These are phyloP conservation scores for Scyliorhinus canicula DNA, from an alignment of 2,797 vertebrate genomes.

Conservation along the genomic window DNA sequence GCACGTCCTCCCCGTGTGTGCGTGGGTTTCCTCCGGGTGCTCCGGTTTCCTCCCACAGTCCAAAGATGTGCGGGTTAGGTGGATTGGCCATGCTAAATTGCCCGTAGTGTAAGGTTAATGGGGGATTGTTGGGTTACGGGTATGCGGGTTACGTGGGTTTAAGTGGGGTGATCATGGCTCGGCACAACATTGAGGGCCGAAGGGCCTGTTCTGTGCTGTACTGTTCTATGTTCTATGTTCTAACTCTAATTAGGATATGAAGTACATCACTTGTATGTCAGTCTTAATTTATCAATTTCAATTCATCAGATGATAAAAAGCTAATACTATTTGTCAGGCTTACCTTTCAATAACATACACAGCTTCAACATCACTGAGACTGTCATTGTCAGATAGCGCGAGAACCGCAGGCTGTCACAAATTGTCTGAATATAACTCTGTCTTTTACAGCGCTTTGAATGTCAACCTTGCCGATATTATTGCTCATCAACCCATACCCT, in stretches of 20 bases:
- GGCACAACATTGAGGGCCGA: too few relatives aligned
- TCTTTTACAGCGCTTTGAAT: background rate
- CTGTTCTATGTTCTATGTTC: too few relatives aligned
- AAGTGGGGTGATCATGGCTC: too few relatives aligned
- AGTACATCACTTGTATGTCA: background rate
- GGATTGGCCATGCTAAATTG: too few relatives aligned
- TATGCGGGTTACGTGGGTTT: too few relatives aligned
- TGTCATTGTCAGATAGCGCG: background rate
- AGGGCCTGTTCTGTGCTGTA: too few relatives aligned
- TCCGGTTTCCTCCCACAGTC: too few relatives aligned
- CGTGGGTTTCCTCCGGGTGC: too few relatives aligned
- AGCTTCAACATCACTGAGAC: background rate
- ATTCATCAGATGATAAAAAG: background rate
- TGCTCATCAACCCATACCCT: background rate
- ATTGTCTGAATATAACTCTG: background rate
- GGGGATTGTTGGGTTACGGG: too few relatives aligned
- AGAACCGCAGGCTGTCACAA: background rate
- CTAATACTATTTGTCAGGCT: background rate
- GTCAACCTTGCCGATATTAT: background rate
- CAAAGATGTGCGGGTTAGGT: too few relatives aligned
- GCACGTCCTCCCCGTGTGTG: too few relatives aligned
- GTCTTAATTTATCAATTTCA: background rate
- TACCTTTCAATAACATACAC: constrained; percentile 1
- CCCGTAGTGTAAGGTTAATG: too few relatives aligned
- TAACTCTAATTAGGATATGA: background rate